These are phyloP conservation scores for Microtus richardsoni DNA, from an alignment of 2,113 vertebrate genomes.

Conservation along the genomic window DNA sequence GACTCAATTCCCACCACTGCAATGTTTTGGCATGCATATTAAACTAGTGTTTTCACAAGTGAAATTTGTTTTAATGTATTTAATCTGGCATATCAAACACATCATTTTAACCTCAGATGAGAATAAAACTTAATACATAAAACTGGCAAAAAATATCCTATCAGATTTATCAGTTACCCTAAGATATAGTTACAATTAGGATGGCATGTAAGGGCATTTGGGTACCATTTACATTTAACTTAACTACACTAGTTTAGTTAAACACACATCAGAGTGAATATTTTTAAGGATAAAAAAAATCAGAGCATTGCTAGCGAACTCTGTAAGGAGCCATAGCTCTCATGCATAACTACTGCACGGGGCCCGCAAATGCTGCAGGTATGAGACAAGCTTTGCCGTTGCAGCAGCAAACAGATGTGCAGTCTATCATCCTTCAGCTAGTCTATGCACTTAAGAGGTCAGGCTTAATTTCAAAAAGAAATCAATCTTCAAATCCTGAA, in stretches of 20 bases:
- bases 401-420: not conserved
- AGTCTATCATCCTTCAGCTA: not conserved
- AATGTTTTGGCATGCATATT: not conserved
- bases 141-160: too few relatives aligned
- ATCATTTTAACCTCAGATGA: not conserved
- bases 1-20: not conserved
- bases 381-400: not conserved
- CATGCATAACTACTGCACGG: not conserved
- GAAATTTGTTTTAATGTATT: constrained; percentile 10
- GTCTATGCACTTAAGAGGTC: not conserved
- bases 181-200: not conserved
- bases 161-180: not conserved
- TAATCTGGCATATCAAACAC: not conserved
- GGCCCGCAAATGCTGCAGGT: not conserved
- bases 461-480: not conserved
- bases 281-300: not conserved
- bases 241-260: not conserved
- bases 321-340: not conserved
- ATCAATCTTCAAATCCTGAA: not conserved
- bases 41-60: not conserved
- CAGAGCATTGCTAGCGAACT: not conserved
- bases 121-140: not conserved
- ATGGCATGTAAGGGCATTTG: not conserved
- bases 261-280: not conserved
- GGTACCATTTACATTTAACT: not conserved